These are phyloP conservation scores for Latrodectus hesperus DNA, from an alignment of 2,888 invertebrate genomes.

Conservation along the genomic window DNA sequence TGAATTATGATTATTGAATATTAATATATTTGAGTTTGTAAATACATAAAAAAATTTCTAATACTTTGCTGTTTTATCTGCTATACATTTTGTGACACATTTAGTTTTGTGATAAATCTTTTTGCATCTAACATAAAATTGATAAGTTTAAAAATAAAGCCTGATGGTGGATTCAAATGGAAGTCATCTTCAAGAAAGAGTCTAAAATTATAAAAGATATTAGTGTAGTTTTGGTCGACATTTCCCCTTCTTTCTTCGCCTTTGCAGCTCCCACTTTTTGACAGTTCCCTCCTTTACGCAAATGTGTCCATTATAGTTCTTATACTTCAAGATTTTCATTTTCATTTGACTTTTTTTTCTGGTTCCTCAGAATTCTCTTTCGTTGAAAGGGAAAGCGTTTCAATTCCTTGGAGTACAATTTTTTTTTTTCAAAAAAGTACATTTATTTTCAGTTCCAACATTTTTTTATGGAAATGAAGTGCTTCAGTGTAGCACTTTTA, in stretches of 20 bases:
- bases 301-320: slow-evolving; percentile 41
- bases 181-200: slow-evolving; percentile 4
- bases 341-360: slow-evolving; percentile 31
- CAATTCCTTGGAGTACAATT: slow-evolving; percentile 4
- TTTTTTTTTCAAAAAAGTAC: not conserved
- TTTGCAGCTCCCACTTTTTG: slow-evolving; percentile 25
- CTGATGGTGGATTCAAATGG: not conserved
- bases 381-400: not conserved
- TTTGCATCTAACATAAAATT: too few species aligned
- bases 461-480: not conserved
- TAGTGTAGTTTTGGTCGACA: slow-evolving; percentile 14
- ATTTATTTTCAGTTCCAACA: not conserved
- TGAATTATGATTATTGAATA: too few species aligned
- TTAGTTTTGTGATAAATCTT: too few species aligned
- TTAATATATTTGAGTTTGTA: too few species aligned
- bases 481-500: not conserved
- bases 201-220: slow-evolving; percentile 39
- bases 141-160: not conserved
- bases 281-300: slow-evolving; percentile 20
- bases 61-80: too few species aligned
- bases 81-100: too few species aligned
- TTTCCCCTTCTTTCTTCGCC: slow-evolving; percentile 16
- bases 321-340: slow-evolving; percentile 24
- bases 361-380: slow-evolving; percentile 1
- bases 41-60: too few species aligned